These are phyloP conservation scores for Sebastes taczanowskii DNA, from an alignment of 2,797 vertebrate species.

Conservation along the genomic window DNA sequence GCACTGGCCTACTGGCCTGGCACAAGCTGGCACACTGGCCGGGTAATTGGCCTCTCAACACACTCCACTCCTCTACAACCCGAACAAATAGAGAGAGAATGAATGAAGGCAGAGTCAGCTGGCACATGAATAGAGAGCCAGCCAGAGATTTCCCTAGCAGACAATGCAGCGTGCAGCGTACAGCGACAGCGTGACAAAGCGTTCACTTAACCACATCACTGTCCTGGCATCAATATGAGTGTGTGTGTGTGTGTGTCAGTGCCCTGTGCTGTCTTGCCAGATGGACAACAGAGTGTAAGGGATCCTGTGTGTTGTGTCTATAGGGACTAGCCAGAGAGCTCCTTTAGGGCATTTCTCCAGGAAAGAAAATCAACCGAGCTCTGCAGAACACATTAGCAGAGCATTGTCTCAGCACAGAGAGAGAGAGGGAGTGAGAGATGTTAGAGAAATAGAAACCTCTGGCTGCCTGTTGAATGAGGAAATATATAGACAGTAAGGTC, in stretches of 20 bases:
- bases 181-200: slow-evolving; percentile 5
- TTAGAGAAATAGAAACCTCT: slow-evolving; percentile 27
- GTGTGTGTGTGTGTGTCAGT: slow-evolving; percentile 1
- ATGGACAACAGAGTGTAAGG: slow-evolving; percentile 20
- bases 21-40: slow-evolving; percentile 30
- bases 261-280: slow-evolving; percentile 5
- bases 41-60: slow-evolving; percentile 28
- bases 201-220: not conserved
- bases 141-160: slow-evolving; percentile 1
- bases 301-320: slow-evolving; percentile 12
- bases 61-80: not conserved
- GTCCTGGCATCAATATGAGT: not conserved
- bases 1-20: slow-evolving; percentile 12
- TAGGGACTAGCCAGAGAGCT: slow-evolving; percentile 7
- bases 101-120: slow-evolving; percentile 20
- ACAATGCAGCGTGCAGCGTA: slow-evolving; percentile 20
- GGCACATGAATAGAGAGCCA: slow-evolving; percentile 4
- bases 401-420: slow-evolving; percentile 52
- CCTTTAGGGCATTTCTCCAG: slow-evolving; percentile 10
- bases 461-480: slow-evolving; percentile 37
- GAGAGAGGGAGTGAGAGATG: not conserved
- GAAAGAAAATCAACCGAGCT: slow-evolving; percentile 32
- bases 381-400: slow-evolving; percentile 69
- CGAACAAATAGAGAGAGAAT: slow-evolving; percentile 13
- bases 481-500: slow-evolving; percentile 44